These are phyloP conservation scores for Etheostoma spectabile DNA, from an alignment of 2,113 vertebrate genomes.

Conservation along the genomic window DNA sequence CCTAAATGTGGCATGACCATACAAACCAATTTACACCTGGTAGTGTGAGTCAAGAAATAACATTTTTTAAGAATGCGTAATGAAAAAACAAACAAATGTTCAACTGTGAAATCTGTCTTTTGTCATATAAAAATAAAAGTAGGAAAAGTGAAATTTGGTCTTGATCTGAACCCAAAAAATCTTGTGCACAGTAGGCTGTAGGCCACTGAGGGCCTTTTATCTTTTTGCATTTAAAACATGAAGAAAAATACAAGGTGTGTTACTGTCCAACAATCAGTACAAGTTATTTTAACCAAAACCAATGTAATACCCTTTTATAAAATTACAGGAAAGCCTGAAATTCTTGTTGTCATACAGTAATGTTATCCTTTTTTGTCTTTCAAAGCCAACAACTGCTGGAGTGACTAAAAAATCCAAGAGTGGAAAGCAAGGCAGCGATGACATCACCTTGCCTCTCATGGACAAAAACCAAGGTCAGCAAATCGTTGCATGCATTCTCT, in stretches of 20 bases:
- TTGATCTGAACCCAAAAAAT: conserved; percentile 13
- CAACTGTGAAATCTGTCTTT: background rate
- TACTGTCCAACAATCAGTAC: background rate
- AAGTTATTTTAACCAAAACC: background rate
- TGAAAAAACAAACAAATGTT: background rate
- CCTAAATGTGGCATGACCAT: background rate
- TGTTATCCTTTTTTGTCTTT: conserved; percentile 23
- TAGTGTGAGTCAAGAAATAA: background rate
- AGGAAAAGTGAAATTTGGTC: background rate
- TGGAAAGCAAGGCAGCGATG: conserved; percentile 90
- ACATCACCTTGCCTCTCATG: conserved; percentile 96
- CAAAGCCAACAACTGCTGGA: conserved; percentile 86
- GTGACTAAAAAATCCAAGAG: conserved; percentile 89
- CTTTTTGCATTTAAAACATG: too few species aligned
- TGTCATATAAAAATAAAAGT: background rate
- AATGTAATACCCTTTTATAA: background rate
- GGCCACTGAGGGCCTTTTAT: background rate
- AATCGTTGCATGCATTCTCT: conserved; percentile 29
- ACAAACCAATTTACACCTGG: background rate
- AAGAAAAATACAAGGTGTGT: background rate
- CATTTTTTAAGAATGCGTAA: background rate
- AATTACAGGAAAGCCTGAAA: conserved; percentile 1
- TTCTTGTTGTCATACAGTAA: conserved; percentile 16
- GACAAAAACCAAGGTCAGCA: conserved; percentile 94
- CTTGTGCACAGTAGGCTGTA: background rate